Conservation (phyloP, 2,113 vertebrate genomes). For the Oreamnos americanus region DNA sequence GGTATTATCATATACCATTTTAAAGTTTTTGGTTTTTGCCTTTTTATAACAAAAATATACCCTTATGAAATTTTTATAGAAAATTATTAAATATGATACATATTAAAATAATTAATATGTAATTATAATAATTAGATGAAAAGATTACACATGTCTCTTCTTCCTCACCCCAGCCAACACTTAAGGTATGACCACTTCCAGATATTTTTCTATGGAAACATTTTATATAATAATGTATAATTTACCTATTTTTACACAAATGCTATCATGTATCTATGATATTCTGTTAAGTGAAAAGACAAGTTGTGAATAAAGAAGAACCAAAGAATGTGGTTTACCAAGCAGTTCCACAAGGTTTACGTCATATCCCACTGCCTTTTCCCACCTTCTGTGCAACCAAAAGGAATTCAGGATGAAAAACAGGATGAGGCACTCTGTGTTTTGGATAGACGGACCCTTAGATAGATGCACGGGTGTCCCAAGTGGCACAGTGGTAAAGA, state of each 20-base stretch:
- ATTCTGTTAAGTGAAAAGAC: background rate
- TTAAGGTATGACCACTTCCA: background rate
- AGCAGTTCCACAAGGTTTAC: background rate
- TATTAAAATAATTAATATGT: background rate
- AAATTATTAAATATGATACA: background rate
- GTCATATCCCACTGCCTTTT: background rate
- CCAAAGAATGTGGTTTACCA: background rate
- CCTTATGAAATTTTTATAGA: background rate
- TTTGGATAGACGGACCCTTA: background rate
- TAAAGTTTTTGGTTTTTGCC: background rate
- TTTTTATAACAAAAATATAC: background rate
- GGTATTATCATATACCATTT: background rate
- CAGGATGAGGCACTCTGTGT: background rate
- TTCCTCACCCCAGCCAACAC: background rate
- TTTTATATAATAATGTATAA: too few relatives aligned
- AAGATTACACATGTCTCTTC: background rate
- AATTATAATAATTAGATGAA: background rate
- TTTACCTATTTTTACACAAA: background rate
- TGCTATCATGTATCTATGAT: background rate
- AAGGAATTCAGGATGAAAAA: background rate
- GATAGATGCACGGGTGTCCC: background rate
- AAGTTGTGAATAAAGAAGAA: background rate
- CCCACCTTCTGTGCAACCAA: background rate
- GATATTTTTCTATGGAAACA: background rate
- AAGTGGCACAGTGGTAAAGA: background rate